Percentiles rank a stretch among this genome's conserved stretches.
phyloP scores from a whole-genome alignment of 2,797 vertebrate genomes.

The Oryzias sinensis region DNA sequence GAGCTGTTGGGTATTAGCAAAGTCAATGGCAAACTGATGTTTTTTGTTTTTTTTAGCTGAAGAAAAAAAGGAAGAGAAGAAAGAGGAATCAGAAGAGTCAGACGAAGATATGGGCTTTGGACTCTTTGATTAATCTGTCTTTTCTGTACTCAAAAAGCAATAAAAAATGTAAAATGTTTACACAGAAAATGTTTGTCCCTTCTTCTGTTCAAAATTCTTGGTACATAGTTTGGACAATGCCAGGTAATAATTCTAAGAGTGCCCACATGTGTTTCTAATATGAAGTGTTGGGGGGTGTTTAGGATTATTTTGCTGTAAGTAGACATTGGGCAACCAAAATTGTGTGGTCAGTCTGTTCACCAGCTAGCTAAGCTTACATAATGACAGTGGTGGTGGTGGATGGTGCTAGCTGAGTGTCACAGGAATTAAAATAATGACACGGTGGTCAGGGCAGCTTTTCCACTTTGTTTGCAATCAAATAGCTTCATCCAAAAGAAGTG shows the following conservation, averaged over 20 bases:
- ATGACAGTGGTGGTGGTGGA: not conserved
- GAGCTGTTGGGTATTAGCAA: too few relatives aligned
- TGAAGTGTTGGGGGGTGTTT: constrained; percentile 6
- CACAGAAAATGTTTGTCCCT: constrained; percentile 32
- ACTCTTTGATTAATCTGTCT: constrained; percentile 82
- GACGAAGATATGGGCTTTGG: constrained; percentile 88
- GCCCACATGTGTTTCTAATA: not conserved
- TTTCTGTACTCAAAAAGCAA: constrained; percentile 71
- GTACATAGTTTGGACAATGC: not conserved
- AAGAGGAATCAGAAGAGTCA: constrained; percentile 86
- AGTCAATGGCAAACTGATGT: not conserved
- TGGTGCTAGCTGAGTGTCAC: too few relatives aligned
- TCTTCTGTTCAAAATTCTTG: not conserved
- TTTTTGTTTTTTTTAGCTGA: constrained; percentile 66
- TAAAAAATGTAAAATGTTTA: constrained; percentile 79
- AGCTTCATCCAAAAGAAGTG: too few relatives aligned
- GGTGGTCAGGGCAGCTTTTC: too few relatives aligned
- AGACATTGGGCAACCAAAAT: constrained; percentile 15
- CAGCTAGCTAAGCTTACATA: constrained; percentile 10
- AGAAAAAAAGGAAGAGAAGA: constrained; percentile 89
- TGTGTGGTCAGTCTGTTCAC: constrained; percentile 19
- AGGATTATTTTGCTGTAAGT: constrained; percentile 5
- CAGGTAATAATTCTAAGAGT: constrained; percentile 7
- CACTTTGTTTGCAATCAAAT: too few relatives aligned
- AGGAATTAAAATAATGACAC: too few relatives aligned